Evolutionary conservation across 1,140 invertebrate genomes (phyloP), one percentile per base, ranked within the genome.

Genomic region (Magallana angulata): DNA sequence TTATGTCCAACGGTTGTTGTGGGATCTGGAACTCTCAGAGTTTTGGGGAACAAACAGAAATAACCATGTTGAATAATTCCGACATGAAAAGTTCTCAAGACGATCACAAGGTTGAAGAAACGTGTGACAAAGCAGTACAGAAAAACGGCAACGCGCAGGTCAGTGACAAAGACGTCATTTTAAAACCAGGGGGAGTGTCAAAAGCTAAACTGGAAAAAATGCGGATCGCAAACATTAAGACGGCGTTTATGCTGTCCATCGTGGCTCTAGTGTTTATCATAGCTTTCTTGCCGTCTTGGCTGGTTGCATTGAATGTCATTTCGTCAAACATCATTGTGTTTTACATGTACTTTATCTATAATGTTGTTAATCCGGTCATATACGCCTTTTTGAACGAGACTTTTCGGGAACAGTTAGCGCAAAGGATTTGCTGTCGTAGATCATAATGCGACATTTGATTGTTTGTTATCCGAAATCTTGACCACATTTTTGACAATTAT

Each of bases 341-440:
- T 85, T 93, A 93, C 81, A 91, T 94, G 91, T 94, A 94, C 86
- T 95, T 94, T 84, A 91, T 92, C 62, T 94, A 95, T 90, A 94
- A 95, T 88, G 93, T 94, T 14, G 93, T 91, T 36, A 95, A 94
- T 90, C 94, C 94, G 1, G 88, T 95, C 56, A 94, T 95, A 58
- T 95, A 94, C 87, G 94, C 93, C 81, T 94, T 95, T 81, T 91
- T 94, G 90, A 95, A 95, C 90, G 92, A 92, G 80, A 94, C 92
- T 71, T 95, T 95, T 83, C 91, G 93, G 80, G 90, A 92, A 57
- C 92, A 94, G 81, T 88, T 94, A 57, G 90, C 91, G 85, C 86
- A 92, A 57, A 88, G 94, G 18, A 91, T 94, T 64, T 90, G 89
- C 30, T 93, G 93, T 85, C 64, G 85, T 85, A 58, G 82, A 76